Conservation (phyloP, 2,113 vertebrate genomes). For the Phaethornis superciliosus region DNA sequence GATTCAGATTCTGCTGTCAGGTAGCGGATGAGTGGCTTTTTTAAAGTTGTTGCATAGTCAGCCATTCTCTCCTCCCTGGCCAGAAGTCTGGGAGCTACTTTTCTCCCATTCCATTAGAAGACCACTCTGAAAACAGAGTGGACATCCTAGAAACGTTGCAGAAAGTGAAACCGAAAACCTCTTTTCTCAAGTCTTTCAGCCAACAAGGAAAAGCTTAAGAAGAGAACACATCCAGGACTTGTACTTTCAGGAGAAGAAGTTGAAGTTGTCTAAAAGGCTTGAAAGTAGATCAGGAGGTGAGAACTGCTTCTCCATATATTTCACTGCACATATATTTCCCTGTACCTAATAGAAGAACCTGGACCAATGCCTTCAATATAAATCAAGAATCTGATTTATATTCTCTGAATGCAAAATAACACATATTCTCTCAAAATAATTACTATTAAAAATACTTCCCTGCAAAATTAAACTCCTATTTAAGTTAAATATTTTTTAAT, state of each 20-base stretch:
- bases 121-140: constrained; percentile 92
- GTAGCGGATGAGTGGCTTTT: neutral
- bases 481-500: neutral
- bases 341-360: neutral
- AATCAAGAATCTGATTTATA: neutral
- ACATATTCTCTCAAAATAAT: neutral
- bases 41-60: neutral
- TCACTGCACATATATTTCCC: neutral
- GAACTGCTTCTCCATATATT: too few relatives aligned
- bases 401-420: neutral
- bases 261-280: too few relatives aligned
- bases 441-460: neutral
- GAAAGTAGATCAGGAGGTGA: too few relatives aligned
- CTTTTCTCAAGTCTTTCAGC: constrained; percentile 93
- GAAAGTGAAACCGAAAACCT: constrained; percentile 96
- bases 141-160: constrained; percentile 97
- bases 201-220: constrained; percentile 95
- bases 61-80: constrained; percentile 76
- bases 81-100: constrained; percentile 91
- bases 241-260: too few relatives aligned
- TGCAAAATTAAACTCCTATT: neutral
- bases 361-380: neutral
- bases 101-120: constrained; percentile 92
- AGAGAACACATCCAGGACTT: constrained; percentile 67
- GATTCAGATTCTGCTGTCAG: neutral